These are phyloP conservation scores for Helicoverpa zea DNA, from an alignment of 1,140 invertebrate species.

Conservation along the genomic window DNA sequence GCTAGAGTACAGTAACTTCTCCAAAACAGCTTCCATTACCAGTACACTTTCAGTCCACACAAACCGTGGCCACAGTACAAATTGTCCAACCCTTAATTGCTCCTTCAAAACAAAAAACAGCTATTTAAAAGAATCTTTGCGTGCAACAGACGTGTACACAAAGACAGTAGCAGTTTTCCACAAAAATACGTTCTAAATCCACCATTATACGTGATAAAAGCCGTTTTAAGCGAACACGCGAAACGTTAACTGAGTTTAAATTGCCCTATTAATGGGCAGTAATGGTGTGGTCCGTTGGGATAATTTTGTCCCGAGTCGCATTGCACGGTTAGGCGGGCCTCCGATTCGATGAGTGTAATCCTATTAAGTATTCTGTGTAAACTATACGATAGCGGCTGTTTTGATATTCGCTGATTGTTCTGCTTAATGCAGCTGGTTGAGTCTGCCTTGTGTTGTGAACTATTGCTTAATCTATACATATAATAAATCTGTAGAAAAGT, in stretches of 20 bases:
- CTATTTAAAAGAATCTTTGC: conserved; percentile 29
- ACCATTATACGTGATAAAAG: conserved; percentile 61
- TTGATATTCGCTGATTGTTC: conserved; percentile 16
- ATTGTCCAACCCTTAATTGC: conserved; percentile 24
- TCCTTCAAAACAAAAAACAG: conserved; percentile 34
- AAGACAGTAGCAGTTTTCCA: conserved; percentile 43
- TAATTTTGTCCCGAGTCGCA: conserved; percentile 55
- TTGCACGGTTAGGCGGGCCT: conserved; percentile 47
- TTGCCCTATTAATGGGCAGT: conserved; percentile 63
- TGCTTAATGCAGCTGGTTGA: background rate
- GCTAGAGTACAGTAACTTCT: too few relatives aligned
- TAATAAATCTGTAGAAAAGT: too few relatives aligned
- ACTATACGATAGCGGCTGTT: conserved; percentile 26
- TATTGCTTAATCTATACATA: too few relatives aligned
- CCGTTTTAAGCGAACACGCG: conserved; percentile 55
- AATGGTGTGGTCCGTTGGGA: conserved; percentile 57
- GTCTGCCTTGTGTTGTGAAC: too few relatives aligned
- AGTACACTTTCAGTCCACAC: background rate
- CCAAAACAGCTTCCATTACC: background rate
- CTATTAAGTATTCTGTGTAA: conserved; percentile 55
- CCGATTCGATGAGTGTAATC: conserved; percentile 54
- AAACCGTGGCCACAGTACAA: background rate
- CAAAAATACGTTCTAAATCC: conserved; percentile 58
- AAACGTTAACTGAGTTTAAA: conserved; percentile 62
- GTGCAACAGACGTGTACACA: conserved; percentile 40